Evolutionary conservation across 2,888 invertebrate species (phyloP).

Genomic region (Nephrocerus scutellatus): DNA sequence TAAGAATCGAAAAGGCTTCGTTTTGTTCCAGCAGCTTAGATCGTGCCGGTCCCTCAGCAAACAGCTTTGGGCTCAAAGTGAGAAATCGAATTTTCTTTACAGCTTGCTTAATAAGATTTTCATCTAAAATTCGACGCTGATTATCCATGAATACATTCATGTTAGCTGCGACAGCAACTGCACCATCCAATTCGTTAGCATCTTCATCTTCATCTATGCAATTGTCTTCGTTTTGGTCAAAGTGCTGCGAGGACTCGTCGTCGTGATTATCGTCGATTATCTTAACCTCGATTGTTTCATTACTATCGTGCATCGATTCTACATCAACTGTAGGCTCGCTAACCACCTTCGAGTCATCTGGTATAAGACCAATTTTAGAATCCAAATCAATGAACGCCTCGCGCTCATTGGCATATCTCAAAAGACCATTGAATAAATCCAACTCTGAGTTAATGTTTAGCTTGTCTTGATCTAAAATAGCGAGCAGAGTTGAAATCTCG

Average conservation of each 20-base stretch:
- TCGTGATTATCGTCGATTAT: constrained; percentile 36
- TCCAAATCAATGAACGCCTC: constrained; percentile 36
- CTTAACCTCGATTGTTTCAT: constrained; percentile 28
- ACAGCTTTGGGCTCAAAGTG: constrained; percentile 71
- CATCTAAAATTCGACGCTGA: constrained; percentile 37
- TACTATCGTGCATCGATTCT: constrained; percentile 24
- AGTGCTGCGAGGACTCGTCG: constrained; percentile 21
- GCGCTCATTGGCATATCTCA: constrained; percentile 59
- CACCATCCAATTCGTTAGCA: constrained; percentile 5
- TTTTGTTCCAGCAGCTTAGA: constrained; percentile 67
- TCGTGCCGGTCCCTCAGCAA: constrained; percentile 73
- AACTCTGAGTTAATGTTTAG: constrained; percentile 68
- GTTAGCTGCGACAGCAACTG: constrained; percentile 25
- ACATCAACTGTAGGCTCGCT: constrained; percentile 23
- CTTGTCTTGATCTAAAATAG: constrained; percentile 67
- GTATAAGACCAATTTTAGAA: constrained; percentile 15
- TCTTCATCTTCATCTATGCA: constrained; percentile 11
- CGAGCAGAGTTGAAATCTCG: constrained; percentile 65
- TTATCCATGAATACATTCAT: constrained; percentile 37
- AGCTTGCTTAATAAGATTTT: constrained; percentile 54
- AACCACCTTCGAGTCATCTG: constrained; percentile 7
- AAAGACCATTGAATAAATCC: constrained; percentile 67
- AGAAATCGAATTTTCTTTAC: constrained; percentile 73
- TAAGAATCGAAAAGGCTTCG: constrained; percentile 72
- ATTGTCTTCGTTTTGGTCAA: constrained; percentile 4